Evolutionary conservation across 2,797 vertebrate genomes (phyloP).

Genomic region (Arremon aurantiirostris): DNA sequence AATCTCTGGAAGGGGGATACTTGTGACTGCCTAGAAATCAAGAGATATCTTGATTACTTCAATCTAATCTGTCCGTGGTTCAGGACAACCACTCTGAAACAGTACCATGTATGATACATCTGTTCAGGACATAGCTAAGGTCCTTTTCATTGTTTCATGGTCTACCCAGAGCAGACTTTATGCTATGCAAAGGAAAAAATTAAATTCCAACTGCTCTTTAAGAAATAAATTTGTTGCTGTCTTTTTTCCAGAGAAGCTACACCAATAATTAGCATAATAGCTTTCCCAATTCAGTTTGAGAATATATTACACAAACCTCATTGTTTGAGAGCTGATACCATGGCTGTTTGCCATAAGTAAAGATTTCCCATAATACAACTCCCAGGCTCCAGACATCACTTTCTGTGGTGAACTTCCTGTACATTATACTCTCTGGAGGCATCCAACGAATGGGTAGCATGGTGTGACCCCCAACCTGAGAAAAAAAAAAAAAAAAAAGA

Average conservation of each 20-base stretch:
- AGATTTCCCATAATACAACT: slow-evolving; percentile 98
- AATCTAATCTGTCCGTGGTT: not conserved
- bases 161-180: not conserved
- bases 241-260: not conserved
- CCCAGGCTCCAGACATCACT: slow-evolving; percentile 98
- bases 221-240: not conserved
- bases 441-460: slow-evolving; percentile 99
- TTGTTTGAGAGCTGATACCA: slow-evolving; percentile 99
- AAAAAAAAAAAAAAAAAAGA: not conserved
- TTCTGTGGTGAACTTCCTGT: slow-evolving; percentile 98
- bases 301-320: slow-evolving; percentile 81
- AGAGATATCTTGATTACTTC: not conserved
- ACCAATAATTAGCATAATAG: not conserved
- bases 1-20: not conserved
- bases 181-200: not conserved
- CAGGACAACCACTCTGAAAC: not conserved
- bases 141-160: not conserved
- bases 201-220: not conserved
- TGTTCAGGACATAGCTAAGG: not conserved
- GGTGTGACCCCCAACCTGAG: slow-evolving; percentile 95
- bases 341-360: slow-evolving; percentile 98
- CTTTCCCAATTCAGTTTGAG: not conserved
- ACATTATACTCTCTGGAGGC: slow-evolving; percentile 99
- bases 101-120: not conserved
- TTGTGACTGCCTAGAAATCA: not conserved